These are phyloP conservation scores for Hemitrygon akajei DNA, from an alignment of 2,797 vertebrate species.

Conservation along the genomic window DNA sequence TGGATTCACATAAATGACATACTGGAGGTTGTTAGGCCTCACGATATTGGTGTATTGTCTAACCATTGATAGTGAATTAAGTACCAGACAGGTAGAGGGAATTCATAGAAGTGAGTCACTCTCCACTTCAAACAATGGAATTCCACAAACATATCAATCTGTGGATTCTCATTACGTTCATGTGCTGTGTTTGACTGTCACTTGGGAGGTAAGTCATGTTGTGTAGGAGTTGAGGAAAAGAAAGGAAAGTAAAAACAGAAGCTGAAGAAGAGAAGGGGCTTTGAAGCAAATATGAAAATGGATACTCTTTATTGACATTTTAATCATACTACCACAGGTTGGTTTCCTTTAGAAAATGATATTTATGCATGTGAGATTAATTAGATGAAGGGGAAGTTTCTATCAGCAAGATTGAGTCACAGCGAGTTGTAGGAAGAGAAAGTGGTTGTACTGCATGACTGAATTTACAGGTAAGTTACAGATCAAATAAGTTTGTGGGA, in stretches of 20 bases:
- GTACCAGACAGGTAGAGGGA: background rate
- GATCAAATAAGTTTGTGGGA: background rate
- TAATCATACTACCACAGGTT: background rate
- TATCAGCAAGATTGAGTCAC: background rate
- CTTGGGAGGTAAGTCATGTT: background rate
- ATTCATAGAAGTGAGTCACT: background rate
- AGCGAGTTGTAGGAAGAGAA: background rate
- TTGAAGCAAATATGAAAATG: background rate
- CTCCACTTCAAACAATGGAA: background rate
- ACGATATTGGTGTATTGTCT: background rate
- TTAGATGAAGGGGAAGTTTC: background rate
- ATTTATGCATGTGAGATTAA: background rate
- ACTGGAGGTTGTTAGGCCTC: background rate
- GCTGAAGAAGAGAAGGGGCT: too few relatives aligned
- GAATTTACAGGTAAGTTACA: background rate
- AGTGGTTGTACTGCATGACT: background rate
- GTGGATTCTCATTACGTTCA: too few relatives aligned
- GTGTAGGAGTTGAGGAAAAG: background rate
- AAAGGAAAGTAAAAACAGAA: background rate
- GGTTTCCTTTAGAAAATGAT: background rate
- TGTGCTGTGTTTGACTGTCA: background rate
- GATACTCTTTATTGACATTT: background rate
- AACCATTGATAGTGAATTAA: background rate
- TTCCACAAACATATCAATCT: too few relatives aligned
- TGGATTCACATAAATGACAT: background rate